Base-by-base conservation (phyloP, 2,888 invertebrate genomes). In the Diarsia rubi region DNA sequence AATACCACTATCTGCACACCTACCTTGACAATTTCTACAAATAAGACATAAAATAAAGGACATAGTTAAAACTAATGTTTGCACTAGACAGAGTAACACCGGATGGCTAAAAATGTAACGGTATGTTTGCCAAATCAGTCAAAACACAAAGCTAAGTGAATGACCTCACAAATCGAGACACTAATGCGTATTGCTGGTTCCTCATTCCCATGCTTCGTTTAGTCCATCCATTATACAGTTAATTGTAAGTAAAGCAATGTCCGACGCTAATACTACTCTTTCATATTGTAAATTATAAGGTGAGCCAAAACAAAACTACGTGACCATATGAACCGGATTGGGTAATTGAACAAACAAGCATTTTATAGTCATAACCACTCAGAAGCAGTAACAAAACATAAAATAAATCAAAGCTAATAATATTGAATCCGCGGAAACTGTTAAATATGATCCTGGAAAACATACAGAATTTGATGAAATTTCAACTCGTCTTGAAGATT, bases 91-190 rank as follows among this genome's bases (percentile, higher is more conserved):
- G 67, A 75, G 78, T 86, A 86, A 75, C 80, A 80, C 81, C 85
- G 84, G 83, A 76, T 84, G 85, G 89, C 91, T 91, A 90, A 94
- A 93, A 92, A 90, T 78, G 86, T 95, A 95, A 94, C 95, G 94
- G 95, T 92, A 93, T 86, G 88, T 93, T 92, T 90, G 93, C 94
- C 94, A 94, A 95, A 94, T 93, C 92, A 92, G 92, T 91, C 91
- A 91, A 91, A 92, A 90, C 89, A 91, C 89, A 82, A 85, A 86
- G 89, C 90, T 89, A 92, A 92, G 95, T 95, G 94, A 95, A 95
- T 92, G 95, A 95, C 95, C 95, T 90, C 89, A 86, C 84, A 83
- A 85, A 88, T 86, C 78, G 87, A 88, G 87, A 89, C 82, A 73
- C 79, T 84, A 85, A 88, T 85, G 84, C 73, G 77, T 82, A 82